Conservation (phyloP, 2,797 vertebrate species). For the Enteromius mattozi region DNA sequence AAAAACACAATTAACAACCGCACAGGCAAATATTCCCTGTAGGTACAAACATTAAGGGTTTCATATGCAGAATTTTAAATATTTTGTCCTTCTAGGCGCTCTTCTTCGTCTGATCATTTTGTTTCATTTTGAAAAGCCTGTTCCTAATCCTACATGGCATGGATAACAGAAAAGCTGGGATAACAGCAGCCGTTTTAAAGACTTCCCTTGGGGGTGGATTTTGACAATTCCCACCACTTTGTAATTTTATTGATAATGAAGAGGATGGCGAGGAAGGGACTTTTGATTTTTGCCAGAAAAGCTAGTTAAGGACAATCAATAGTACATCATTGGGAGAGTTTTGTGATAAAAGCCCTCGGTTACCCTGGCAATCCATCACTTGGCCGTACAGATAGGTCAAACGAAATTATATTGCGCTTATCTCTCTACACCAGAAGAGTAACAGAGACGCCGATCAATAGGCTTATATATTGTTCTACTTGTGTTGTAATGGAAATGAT, state of each 20-base stretch:
- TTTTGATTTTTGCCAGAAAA: constrained; percentile 91
- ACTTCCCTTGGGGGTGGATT: constrained; percentile 50
- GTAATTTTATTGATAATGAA: constrained; percentile 60
- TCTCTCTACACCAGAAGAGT: constrained; percentile 94
- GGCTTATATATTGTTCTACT: constrained; percentile 71
- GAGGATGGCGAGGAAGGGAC: constrained; percentile 55
- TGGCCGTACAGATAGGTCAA: constrained; percentile 97
- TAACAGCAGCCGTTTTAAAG: constrained; percentile 41
- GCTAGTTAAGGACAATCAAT: constrained; percentile 95
- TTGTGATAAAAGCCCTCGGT: constrained; percentile 93
- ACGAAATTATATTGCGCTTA: constrained; percentile 99
- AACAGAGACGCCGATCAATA: constrained; percentile 93
- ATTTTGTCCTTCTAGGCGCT: constrained; percentile 34
- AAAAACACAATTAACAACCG: constrained; percentile 36
- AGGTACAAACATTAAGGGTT: constrained; percentile 12
- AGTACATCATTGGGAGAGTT: constrained; percentile 93
- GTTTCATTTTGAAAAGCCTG: constrained; percentile 33
- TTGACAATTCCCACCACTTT: constrained; percentile 59
- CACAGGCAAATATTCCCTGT: constrained; percentile 13
- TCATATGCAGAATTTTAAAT: constrained; percentile 38
- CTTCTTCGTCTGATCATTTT: constrained; percentile 34
- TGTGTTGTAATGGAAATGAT: constrained; percentile 94
- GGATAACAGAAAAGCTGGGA: constrained; percentile 44
- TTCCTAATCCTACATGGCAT: constrained; percentile 47
- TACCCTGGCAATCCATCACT: constrained; percentile 97